Conservation (phyloP, 2,113 vertebrate genomes). For the Saguinus imperator region DNA sequence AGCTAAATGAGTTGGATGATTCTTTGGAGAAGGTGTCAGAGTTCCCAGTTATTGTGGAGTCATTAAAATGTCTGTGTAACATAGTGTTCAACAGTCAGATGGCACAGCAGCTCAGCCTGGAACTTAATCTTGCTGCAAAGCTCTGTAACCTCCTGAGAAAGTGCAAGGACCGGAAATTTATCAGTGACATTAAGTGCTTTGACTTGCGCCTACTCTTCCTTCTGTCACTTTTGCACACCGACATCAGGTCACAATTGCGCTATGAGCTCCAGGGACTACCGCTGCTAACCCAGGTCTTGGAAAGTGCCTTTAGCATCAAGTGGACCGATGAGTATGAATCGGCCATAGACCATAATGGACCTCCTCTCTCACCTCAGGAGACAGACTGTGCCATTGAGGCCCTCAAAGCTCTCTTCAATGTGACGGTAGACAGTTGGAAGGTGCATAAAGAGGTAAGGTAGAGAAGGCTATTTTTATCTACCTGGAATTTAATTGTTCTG, state of each 20-base stretch:
- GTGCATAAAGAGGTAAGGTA: slow-evolving; percentile 91
- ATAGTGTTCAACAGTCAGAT: slow-evolving; percentile 95
- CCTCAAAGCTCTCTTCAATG: slow-evolving; percentile 97
- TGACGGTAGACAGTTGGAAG: slow-evolving; percentile 93
- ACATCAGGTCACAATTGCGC: slow-evolving; percentile 88
- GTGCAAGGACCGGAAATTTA: slow-evolving; percentile 83
- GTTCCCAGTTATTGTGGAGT: slow-evolving; percentile 94
- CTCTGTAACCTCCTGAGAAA: slow-evolving; percentile 90
- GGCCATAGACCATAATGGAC: slow-evolving; percentile 84
- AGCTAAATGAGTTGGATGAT: slow-evolving; percentile 83
- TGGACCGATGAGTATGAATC: slow-evolving; percentile 94
- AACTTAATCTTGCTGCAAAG: slow-evolving; percentile 91
- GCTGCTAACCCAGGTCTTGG: slow-evolving; percentile 92
- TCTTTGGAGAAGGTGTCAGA: slow-evolving; percentile 85
- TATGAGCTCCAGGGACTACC: slow-evolving; percentile 90
- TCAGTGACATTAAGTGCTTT: slow-evolving; percentile 95
- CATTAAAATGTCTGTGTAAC: slow-evolving; percentile 98
- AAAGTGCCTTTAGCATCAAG: slow-evolving; percentile 91
- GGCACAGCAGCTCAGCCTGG: slow-evolving; percentile 94
- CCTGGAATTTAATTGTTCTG: slow-evolving; percentile 17
- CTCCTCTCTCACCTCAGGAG: slow-evolving; percentile 89
- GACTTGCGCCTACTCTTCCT: slow-evolving; percentile 96
- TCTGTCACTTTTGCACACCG: slow-evolving; percentile 93
- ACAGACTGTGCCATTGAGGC: slow-evolving; percentile 95
- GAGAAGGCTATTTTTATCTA: not conserved